Base-by-base conservation (phyloP, 2,888 invertebrate genomes). In the Drosophila helvetica region DNA sequence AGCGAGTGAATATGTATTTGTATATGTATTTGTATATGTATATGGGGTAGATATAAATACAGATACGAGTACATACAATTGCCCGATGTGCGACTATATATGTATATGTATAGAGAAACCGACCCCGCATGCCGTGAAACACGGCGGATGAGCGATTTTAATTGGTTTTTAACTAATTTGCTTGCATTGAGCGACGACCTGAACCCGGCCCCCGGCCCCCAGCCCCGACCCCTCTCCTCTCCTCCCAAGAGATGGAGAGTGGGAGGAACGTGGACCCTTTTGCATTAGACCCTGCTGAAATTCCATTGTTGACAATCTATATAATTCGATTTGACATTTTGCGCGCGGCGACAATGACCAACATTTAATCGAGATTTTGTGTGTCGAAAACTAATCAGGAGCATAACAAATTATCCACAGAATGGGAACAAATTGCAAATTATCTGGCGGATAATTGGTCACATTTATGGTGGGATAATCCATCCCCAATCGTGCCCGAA, bases 121-220 rank as follows among this genome's bases (percentile, higher is more conserved):
- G 22, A 43, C 61, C 56, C 47, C 52, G 43, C 52, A 63, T 48
- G 27, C 77, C 63, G 67, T 69, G 60, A 74, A 64, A 78, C 67
- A 69, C 71, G 88, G 78, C 79, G 87, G 79, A 80, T 85, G 88
- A 74, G 79, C 78, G 74, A 89, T 85, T 85, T 85, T 87, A 89
- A 85, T 85, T 85, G 89, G 88, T 85, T 85, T 87, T 78, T 87
- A 85, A 89, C 86, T 85, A 87, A 89, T 88, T 85, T 80, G 86
- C 87, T 59, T 74, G 79, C 80, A 84, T 58, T 79, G 60, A 42
- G 51, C 38, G 53, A 7, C 62, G 48, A 33, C 17, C 30, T 45
- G 57, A 45, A 10, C 10, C 18, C 15, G 27, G 27, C 7, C 30
- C 30, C 22, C 19, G 1, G 1, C 19, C 19, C 10, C 3, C 3